Base-by-base conservation (phyloP, 2,113 vertebrate genomes). In the Engystomops pustulosus region DNA sequence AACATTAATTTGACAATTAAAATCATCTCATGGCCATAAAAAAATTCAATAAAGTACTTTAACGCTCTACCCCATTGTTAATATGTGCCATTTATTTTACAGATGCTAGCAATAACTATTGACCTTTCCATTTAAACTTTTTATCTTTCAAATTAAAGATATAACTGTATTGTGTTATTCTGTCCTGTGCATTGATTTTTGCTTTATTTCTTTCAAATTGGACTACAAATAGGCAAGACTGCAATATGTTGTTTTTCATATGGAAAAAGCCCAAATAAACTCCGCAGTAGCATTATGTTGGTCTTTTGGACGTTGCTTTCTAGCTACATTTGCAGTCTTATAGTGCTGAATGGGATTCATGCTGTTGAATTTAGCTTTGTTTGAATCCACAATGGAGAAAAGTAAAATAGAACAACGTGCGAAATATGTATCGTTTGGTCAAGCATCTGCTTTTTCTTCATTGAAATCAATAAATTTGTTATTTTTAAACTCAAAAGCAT, bases 371-470 rank as follows among this genome's bases (percentile, higher is more conserved):
- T 47, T 45, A 49, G 70, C 70, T 47, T 74, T 49, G 69, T 25
- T 71, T 71, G 70, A 30, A 25, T 10, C 49, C 41, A 30, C 70
- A 74, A 47, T 49, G 25, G 44, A 47, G 70, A 49, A 47, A 45
- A 49, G 70, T 74, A 41, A 70, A 70, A 70, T 41, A 70, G 36
- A 70, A 14, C 68, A 41, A 74, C 41, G 30, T 10, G 41, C 49
- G 70, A 74, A 47, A 74, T 74, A 47, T 47, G 41, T 49, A 27
- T 30, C 23, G n/a, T 49, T 47, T 11, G 15, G 70, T 30, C 44
- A 47, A 74, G 41, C 70, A 74, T 74, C 70, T 74, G 70, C 70
- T 74, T 74, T 74, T 74, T 45, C 12, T 74, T 74, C 70, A 49
- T 74, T 45, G 23, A 17, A 5, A 30, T 74, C 70, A 74, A 74